Conservation (phyloP, 2,888 invertebrate genomes). For the Apamea monoglypha region DNA sequence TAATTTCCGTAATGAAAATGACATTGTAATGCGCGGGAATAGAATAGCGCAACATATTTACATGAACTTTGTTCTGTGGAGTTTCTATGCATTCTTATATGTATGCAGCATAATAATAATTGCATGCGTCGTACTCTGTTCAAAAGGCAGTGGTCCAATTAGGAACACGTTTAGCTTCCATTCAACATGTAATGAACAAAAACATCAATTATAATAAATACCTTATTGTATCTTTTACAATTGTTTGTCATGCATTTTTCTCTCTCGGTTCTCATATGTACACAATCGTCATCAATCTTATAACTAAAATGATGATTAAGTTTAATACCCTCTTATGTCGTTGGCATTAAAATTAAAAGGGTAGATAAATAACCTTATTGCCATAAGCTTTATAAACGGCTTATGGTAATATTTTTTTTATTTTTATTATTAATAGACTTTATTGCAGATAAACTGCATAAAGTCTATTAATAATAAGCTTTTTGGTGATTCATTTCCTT, state of each 20-base stretch:
- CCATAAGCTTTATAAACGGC: too few species aligned
- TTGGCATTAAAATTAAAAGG: neutral
- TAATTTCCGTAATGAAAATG: conserved; percentile 64
- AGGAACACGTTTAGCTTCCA: conserved; percentile 20
- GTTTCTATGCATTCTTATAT: conserved; percentile 45
- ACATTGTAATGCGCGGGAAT: conserved; percentile 57
- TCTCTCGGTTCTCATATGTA: neutral
- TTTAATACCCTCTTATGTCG: conserved; percentile 28
- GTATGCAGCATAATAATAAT: conserved; percentile 37
- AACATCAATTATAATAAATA: conserved; percentile 14
- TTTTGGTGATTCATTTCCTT: neutral
- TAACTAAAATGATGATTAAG: conserved; percentile 12
- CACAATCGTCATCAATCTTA: conserved; percentile 5
- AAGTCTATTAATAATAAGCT: neutral
- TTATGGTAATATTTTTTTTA: conserved; percentile 3
- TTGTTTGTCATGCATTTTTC: conserved; percentile 1
- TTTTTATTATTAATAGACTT: neutral
- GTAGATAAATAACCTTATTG: too few species aligned
- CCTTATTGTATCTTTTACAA: conserved; percentile 1
- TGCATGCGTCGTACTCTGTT: conserved; percentile 29
- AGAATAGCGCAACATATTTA: conserved; percentile 53
- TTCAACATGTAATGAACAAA: conserved; percentile 29
- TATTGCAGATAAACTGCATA: neutral
- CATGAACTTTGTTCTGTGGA: conserved; percentile 62
- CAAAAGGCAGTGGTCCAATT: conserved; percentile 38